Evolutionary conservation across 2,888 invertebrate species (phyloP).

Genomic region (Nomada fabriciana): DNA sequence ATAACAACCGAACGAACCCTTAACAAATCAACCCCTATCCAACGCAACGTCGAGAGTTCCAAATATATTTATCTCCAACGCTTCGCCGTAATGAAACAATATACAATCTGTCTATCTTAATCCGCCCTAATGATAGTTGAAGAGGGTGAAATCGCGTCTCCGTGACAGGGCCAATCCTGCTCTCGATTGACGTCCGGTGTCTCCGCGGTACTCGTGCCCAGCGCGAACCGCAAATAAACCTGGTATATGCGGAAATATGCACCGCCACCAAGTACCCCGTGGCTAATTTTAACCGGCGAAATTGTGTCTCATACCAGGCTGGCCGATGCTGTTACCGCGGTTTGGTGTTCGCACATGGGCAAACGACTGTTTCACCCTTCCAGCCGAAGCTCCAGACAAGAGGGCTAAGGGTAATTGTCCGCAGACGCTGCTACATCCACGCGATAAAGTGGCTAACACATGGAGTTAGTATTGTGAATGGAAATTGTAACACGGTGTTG

Average conservation of each 20-base stretch:
- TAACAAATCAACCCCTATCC: neutral
- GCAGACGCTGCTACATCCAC: no score
- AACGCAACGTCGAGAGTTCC: neutral
- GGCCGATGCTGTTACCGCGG: constrained; percentile 69
- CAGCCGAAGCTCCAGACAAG: neutral
- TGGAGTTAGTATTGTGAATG: neutral
- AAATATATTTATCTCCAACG: no score
- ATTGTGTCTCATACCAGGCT: constrained; percentile 81
- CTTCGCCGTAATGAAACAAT: no score
- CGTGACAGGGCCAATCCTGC: constrained; percentile 46
- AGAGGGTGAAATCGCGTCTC: constrained; percentile 68
- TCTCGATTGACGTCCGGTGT: constrained; percentile 73
- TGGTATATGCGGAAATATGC: constrained; percentile 82
- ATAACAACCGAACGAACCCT: no score
- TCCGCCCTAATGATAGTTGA: neutral
- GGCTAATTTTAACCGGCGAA: constrained; percentile 79
- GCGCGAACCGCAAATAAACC: constrained; percentile 80
- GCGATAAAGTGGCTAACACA: neutral
- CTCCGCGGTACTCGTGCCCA: constrained; percentile 71
- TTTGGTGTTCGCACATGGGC: constrained; percentile 43
- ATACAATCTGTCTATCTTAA: no score
- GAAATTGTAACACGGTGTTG: neutral
- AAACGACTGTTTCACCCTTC: constrained; percentile 18
- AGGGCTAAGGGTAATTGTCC: neutral
- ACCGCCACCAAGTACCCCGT: constrained; percentile 78